Base-by-base conservation (phyloP, 2,888 invertebrate genomes). In the Andrena minutula region DNA sequence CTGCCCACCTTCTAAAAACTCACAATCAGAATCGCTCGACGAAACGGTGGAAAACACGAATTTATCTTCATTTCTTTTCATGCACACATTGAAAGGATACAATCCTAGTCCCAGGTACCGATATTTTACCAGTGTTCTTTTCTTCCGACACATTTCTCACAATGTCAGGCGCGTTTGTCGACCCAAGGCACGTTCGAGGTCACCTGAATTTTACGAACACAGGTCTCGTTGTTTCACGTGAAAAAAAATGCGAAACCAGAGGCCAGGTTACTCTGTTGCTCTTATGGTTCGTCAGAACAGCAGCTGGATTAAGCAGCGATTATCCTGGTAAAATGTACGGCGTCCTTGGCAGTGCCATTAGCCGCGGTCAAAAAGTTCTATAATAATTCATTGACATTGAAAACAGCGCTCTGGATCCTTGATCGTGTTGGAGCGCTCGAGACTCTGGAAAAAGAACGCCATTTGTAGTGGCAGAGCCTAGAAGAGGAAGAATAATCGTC, bases 141-240 rank as follows among this genome's bases (percentile, higher is more conserved):
- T 20, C 60, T 7, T 56, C 65, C 56, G 71, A 70, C 84, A 79
- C 73, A 47, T 86, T 84, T 86, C 72, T 84, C 75, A 69, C 82
- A 84, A 75, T 74, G 73, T 77, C 79, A 64, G 53, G 23, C 49
- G n/a, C 20, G 58, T 12, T 65, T 64, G 20, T 53, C 26, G 1
- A 87, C 73, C 69, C 82, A 5, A 66, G 20, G 53, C 87, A 87
- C 87, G 82, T 87, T 81, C 79, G 87, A 86, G 87, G 82, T 84
- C 86, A 84, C 77, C 80, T 64, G 79, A 86, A 87, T 82, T 83
- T 83, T 68, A 56, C 65, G 61, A 78, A 63, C 56, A 68, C 63
- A 49, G 53, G 73, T 71, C 41, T 60, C 23, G 47, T 68, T 28
- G 60, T 76, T 56, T 51, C 41, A 2, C 23, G 61, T 35, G 10